A percentile compares a stretch with the other conserved stretches of the same genome.
phyloP scores from a whole-genome alignment of 2,888 invertebrate species.

The Brenthis daphne region DNA sequence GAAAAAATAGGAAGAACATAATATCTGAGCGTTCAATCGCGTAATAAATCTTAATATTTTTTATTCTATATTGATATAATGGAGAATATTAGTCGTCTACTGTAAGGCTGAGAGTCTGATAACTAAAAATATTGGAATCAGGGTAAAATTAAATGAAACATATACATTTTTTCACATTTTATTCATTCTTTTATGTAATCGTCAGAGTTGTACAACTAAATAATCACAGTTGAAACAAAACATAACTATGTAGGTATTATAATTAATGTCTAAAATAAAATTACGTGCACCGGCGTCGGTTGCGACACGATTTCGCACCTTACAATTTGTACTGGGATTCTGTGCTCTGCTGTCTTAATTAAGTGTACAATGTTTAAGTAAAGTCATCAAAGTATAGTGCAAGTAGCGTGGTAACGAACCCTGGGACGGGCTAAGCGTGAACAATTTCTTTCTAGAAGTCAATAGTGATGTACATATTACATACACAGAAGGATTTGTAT shows the following conservation, averaged over 20 bases:
- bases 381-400: conserved; percentile 26
- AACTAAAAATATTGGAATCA: not conserved
- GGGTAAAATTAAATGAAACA: conserved; percentile 49
- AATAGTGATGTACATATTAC: not conserved
- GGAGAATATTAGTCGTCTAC: no score
- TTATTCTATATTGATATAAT: no score
- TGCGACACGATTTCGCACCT: conserved; percentile 39
- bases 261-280: conserved; percentile 72
- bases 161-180: conserved; percentile 67
- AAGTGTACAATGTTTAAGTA: conserved; percentile 40
- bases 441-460: conserved; percentile 13
- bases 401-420: conserved; percentile 23
- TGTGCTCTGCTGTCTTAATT: conserved; percentile 71
- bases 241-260: conserved; percentile 66
- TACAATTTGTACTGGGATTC: conserved; percentile 69
- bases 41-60: no score
- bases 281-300: conserved; percentile 50
- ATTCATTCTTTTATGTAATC: conserved; percentile 82
- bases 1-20: no score
- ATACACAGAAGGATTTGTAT: not conserved
- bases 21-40: no score
- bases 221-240: conserved; percentile 84
- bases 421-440: conserved; percentile 22
- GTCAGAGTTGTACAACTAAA: conserved; percentile 83
- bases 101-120: no score